Evolutionary conservation across 2,797 vertebrate genomes (phyloP).

Genomic region (Nothura maculosa): DNA sequence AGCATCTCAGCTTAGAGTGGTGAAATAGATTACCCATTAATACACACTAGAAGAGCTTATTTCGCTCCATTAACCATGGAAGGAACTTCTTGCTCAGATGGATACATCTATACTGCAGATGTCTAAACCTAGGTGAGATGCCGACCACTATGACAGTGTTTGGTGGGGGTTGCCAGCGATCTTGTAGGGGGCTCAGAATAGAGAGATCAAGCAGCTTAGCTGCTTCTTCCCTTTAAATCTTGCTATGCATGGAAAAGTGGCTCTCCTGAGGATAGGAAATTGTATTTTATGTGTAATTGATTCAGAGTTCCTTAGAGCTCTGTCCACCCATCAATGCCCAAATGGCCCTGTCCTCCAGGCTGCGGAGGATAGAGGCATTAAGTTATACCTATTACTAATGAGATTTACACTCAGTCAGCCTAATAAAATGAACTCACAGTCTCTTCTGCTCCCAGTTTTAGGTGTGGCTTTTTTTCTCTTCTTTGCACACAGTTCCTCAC

Average conservation of each 20-base stretch:
- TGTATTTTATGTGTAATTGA: slow-evolving; percentile 10
- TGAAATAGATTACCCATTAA: background rate
- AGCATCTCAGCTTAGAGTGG: background rate
- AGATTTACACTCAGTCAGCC: background rate
- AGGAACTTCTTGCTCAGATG: background rate
- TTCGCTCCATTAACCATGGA: background rate
- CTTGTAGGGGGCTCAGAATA: background rate
- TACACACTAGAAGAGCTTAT: background rate
- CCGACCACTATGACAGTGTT: background rate
- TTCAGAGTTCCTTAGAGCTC: slow-evolving; percentile 3
- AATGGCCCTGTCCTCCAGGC: background rate
- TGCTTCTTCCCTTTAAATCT: background rate
- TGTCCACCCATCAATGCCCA: background rate
- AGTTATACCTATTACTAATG: background rate
- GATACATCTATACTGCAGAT: background rate
- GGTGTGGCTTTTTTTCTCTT: background rate
- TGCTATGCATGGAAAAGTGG: background rate
- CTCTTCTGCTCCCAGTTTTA: background rate
- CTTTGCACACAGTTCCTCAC: background rate
- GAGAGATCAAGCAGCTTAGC: background rate
- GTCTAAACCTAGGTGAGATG: background rate
- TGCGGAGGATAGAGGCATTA: background rate
- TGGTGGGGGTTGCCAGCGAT: background rate
- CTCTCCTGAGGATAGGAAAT: background rate
- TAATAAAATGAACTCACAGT: background rate